Percentiles rank a stretch among this genome's conserved stretches.
Conservation (phyloP, 2,113 vertebrate species). For the Zapornia atra region DNA sequence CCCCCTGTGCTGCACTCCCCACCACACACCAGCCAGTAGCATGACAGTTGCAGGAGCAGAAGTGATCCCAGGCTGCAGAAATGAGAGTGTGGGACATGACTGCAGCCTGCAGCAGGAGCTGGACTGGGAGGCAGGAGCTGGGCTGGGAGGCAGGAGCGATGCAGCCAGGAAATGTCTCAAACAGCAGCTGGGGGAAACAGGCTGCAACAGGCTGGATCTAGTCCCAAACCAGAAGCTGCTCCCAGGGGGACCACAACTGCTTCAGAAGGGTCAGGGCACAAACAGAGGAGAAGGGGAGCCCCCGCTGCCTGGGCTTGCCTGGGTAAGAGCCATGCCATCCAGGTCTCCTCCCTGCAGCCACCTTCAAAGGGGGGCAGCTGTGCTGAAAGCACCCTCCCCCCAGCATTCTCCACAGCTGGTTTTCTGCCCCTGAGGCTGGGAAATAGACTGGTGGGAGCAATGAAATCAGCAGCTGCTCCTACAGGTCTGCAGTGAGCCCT, state of each 20-base stretch:
- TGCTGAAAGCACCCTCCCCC: background rate
- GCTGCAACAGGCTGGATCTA: background rate
- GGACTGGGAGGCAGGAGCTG: too few species aligned
- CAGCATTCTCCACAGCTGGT: background rate
- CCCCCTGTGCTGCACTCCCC: background rate
- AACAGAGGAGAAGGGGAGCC: background rate
- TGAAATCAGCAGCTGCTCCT: background rate
- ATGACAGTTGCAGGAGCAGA: background rate
- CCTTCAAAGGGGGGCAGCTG: background rate
- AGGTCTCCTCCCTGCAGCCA: background rate
- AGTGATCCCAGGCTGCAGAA: background rate
- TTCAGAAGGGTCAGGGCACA: background rate
- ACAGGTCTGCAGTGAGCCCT: accelerated
- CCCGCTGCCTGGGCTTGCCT: accelerated
- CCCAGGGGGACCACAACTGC: background rate
- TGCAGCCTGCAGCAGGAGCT: background rate
- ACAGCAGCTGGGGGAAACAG: background rate
- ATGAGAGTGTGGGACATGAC: background rate
- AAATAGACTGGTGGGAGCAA: background rate
- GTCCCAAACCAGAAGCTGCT: background rate
- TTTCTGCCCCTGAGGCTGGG: background rate
- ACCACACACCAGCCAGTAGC: accelerated
- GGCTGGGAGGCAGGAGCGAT: background rate
- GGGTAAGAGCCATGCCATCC: background rate
- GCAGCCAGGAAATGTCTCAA: background rate